These are phyloP conservation scores for Lepidurus apus DNA, from an alignment of 1,140 invertebrate species.

Conservation along the genomic window DNA sequence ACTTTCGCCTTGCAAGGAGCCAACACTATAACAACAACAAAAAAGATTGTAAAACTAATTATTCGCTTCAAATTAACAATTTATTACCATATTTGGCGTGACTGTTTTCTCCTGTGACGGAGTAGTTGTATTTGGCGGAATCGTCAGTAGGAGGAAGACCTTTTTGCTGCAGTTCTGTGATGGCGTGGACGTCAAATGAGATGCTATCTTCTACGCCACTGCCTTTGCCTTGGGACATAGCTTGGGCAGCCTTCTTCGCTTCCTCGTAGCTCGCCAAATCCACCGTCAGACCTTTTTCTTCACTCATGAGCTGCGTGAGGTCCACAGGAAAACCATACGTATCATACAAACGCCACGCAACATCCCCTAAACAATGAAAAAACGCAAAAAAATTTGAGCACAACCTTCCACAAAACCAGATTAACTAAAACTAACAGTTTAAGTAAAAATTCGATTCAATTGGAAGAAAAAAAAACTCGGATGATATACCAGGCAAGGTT, in stretches of 20 bases:
- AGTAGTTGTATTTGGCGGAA: slow-evolving; percentile 85
- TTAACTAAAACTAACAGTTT: too few relatives aligned
- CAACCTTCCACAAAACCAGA: background rate
- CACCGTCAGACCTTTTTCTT: slow-evolving; percentile 84
- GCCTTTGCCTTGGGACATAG: slow-evolving; percentile 76
- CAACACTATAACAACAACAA: slow-evolving; percentile 34
- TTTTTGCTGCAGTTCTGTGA: slow-evolving; percentile 79
- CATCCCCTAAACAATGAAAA: slow-evolving; percentile 59
- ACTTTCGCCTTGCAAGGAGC: slow-evolving; percentile 46
- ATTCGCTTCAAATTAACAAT: slow-evolving; percentile 29
- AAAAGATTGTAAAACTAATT: background rate
- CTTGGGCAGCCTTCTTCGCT: slow-evolving; percentile 83
- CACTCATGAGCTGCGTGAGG: slow-evolving; percentile 93
- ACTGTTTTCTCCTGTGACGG: slow-evolving; percentile 51
- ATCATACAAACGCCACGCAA: slow-evolving; percentile 97
- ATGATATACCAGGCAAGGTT: slow-evolving; percentile 62
- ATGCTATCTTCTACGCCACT: slow-evolving; percentile 70
- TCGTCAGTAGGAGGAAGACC: slow-evolving; percentile 79
- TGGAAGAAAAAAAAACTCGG: too few relatives aligned
- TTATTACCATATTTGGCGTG: slow-evolving; percentile 60
- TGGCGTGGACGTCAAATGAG: slow-evolving; percentile 89
- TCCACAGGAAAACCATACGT: slow-evolving; percentile 99
- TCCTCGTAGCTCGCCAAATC: slow-evolving; percentile 88
- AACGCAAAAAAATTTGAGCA: background rate
- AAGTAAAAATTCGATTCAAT: too few relatives aligned